Conservation (phyloP, 2,797 vertebrate species). For the Premnoplex brunnescens region DNA sequence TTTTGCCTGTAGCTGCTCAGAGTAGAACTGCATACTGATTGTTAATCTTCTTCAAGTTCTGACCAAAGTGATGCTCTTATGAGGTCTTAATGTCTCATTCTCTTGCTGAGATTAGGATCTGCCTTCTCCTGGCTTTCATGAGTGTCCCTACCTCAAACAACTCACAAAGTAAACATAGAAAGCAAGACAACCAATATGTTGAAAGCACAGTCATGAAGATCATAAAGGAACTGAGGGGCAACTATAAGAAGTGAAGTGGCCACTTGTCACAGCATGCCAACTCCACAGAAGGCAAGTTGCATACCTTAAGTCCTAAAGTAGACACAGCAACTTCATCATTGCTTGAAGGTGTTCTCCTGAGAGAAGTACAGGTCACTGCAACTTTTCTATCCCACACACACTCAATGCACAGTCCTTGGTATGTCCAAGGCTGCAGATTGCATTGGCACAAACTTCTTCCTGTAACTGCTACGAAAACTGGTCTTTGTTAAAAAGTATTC, state of each 20-base stretch:
- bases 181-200: neutral
- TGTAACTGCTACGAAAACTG: neutral
- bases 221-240: neutral
- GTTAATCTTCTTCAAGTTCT: neutral
- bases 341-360: neutral
- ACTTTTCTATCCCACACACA: neutral
- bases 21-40: neutral
- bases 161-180: neutral
- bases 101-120: neutral
- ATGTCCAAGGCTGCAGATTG: neutral
- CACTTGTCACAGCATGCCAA: neutral
- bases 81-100: neutral
- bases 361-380: neutral
- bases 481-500: neutral
- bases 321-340: neutral
- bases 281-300: neutral
- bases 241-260: neutral
- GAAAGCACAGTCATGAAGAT: neutral
- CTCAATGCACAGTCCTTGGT: fast-evolving
- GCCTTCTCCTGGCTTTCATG: neutral
- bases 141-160: neutral
- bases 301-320: neutral
- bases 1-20: neutral
- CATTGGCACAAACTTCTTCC: neutral
- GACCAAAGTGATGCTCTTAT: neutral